A percentile compares a stretch with the other conserved stretches of the same genome.
Evolutionary conservation across 2,113 vertebrate genomes (phyloP).

Genomic region (Lethenteron camtschaticum): DNA sequence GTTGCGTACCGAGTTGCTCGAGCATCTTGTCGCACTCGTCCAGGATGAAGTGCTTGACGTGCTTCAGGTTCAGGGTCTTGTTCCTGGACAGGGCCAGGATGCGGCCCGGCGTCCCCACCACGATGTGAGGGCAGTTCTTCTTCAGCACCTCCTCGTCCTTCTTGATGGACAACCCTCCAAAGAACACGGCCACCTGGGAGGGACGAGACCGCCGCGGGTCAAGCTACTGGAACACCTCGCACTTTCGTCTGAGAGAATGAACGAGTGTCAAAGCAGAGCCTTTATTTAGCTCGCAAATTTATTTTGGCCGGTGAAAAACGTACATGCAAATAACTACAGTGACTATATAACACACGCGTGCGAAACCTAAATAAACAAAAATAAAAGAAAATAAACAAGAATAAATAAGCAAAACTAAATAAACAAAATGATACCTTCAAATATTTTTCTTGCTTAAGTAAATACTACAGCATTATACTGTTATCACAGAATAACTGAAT

Average conservation of each 20-base stretch:
- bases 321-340: too few relatives aligned
- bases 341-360: too few relatives aligned
- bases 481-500: too few relatives aligned
- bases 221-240: not conserved
- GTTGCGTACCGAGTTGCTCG: slow-evolving; percentile 38
- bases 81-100: slow-evolving; percentile 40
- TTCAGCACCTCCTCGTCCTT: slow-evolving; percentile 48
- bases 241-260: not conserved
- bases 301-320: too few relatives aligned
- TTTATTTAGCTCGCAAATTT: too few relatives aligned
- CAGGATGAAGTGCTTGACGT: slow-evolving; percentile 56
- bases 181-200: slow-evolving; percentile 42
- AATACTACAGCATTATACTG: too few relatives aligned
- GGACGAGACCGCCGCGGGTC: not conserved
- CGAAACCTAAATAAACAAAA: too few relatives aligned
- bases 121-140: slow-evolving; percentile 44
- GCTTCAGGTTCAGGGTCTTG: slow-evolving; percentile 46
- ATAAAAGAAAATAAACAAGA: too few relatives aligned
- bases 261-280: too few relatives aligned
- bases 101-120: slow-evolving; percentile 43
- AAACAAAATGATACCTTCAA: too few relatives aligned
- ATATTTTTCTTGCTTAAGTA: too few relatives aligned
- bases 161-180: slow-evolving; percentile 45
- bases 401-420: too few relatives aligned
- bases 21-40: slow-evolving; percentile 59